Conservation (phyloP, 2,888 invertebrate species). For the Tinea trinotella region DNA sequence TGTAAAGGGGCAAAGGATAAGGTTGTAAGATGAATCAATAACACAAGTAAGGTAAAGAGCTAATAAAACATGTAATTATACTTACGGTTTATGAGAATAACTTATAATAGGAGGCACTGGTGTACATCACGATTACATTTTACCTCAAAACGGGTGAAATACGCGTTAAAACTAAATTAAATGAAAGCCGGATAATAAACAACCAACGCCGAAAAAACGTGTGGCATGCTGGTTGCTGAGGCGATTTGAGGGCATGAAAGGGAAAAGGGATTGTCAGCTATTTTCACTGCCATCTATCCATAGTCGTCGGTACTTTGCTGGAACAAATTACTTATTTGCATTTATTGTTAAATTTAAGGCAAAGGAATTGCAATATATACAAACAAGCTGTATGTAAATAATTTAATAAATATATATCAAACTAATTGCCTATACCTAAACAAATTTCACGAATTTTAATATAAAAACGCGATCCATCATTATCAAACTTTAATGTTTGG, state of each 20-base stretch:
- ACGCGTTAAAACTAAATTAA: constrained; percentile 48
- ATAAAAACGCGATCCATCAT: too few species aligned
- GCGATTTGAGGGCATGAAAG: background rate
- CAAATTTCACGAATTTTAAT: too few species aligned
- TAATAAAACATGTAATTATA: constrained; percentile 26
- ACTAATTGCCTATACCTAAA: too few species aligned
- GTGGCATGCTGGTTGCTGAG: constrained; percentile 46
- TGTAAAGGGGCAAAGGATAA: constrained; percentile 23
- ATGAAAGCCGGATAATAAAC: constrained; percentile 63
- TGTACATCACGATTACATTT: constrained; percentile 50
- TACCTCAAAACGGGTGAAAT: constrained; percentile 48
- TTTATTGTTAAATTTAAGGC: too few species aligned
- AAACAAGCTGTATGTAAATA: too few species aligned
- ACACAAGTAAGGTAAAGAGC: constrained; percentile 23
- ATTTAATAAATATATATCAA: too few species aligned
- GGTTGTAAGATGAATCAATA: constrained; percentile 27
- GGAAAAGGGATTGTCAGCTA: background rate
- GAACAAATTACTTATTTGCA: too few species aligned
- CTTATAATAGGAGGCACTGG: constrained; percentile 34
- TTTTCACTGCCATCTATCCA: background rate
- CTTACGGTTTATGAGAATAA: constrained; percentile 46
- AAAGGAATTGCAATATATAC: too few species aligned
- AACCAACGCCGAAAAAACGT: constrained; percentile 65
- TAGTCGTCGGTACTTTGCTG: background rate
- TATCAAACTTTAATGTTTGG: too few species aligned